Base-by-base conservation (phyloP, 35 echinoderm and acorn worm genomes). In the Holothuria glaberrima region DNA sequence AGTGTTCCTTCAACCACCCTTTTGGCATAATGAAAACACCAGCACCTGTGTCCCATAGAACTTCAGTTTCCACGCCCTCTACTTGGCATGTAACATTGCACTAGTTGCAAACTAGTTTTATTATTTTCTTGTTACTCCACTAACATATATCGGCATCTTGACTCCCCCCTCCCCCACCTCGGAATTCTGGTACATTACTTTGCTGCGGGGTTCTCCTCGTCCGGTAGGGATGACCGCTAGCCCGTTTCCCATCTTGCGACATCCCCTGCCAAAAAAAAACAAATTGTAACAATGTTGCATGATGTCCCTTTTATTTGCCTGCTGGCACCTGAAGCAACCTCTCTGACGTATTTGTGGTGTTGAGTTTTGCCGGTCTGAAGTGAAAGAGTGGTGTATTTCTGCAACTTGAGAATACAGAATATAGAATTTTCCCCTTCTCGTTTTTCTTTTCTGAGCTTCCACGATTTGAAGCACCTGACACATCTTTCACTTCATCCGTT, bases 171-270 rank as follows among this genome's bases (percentile, higher is more conserved):
- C 29, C n/a, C n/a, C n/a, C n/a, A n/a, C n/a, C n/a, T n/a, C 16
- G 34, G 4, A 9, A 9, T 45, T 57, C 20, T 35, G 41, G 50
- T n/a, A 88, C 57, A 30, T 66, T 56, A 48, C 12, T 58, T 66
- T 32, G 54, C 26, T 30, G 48, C 26, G 88, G 52, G 56, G 3
- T 12, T 59, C 76, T 73, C 36, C 82, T 92, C 54, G 82, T 65
- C 82, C 82, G 54, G 25, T 36, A 86, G 56, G 36, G 38, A 66
- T 13, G 66, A 64, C 88, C 30, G 75, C 57, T 77, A n/a, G 48
- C 31, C 41, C 92, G 88, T 94, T 90, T 94, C 80, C 92, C 80
- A 2, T 66, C 36, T 48, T 41, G 1, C 59, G 62, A 25, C 90
- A 92, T 17, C 44, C 69, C n/a, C 94, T 33, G 38, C 84, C 85